Base-by-base conservation (phyloP, 2,888 invertebrate genomes). In the Philhelius pedissequus region DNA sequence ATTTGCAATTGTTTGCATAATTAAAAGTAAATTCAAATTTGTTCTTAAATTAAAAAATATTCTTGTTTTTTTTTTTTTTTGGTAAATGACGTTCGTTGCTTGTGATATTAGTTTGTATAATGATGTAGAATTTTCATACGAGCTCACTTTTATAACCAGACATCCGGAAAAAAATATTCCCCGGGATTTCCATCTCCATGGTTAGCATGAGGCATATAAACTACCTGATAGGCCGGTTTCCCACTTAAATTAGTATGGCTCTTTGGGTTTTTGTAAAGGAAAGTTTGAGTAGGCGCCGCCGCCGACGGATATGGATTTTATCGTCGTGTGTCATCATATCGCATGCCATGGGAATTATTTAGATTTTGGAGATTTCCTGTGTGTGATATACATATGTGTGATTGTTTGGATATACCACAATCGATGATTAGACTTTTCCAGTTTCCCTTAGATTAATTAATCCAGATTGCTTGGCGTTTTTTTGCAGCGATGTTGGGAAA, bases 341-440 rank as follows among this genome's bases (percentile, higher is more conserved):
- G 22, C 48, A 45, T 20, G 68, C n/a, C n/a, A 6, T 13, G 22
- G 75, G 68, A 54, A 68, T 68, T 48, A 54, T 76, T 58, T 38
- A 25, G 11, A 11, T 54, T 77, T 54, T 62, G 68, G 60, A 73
- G 68, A 82, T 43, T 68, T 83, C 79, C 79, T 74, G 74, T 70
- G 22, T 74, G 25, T 48, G 64, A 64, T 45, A n/a, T 58, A 74
- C 82, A 83, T 78, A 64, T 83, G 82, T 70, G 38, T 40, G 73
- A 81, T 78, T 78, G 62, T 74, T 68, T 30, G 83, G 79, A 70
- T 35, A 79, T 79, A 79, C 83, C 83, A 75, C 79, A 75, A 79
- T 66, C 83, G 70, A 79, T 83, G 70, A 83, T 83, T 54, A 79
- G 64, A 74, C 20, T 43, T 82, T 75, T 73, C 81, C 71, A 50